phyloP scores from a whole-genome alignment of 2,888 invertebrate genomes.

The Microplitis manilae region DNA sequence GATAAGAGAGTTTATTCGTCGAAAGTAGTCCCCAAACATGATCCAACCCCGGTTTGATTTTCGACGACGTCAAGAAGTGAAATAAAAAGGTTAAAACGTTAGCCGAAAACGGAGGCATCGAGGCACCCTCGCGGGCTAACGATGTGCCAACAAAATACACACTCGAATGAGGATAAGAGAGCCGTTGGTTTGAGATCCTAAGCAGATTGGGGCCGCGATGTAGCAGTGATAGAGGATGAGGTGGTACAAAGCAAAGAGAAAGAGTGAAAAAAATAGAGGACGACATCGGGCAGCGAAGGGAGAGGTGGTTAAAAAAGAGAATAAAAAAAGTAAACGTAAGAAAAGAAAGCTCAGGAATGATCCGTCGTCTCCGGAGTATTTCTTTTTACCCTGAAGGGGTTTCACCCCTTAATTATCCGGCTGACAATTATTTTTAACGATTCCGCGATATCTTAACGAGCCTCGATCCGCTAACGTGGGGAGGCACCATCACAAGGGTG shows the following conservation, averaged over 20 bases:
- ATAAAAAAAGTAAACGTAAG: slow-evolving; percentile 43
- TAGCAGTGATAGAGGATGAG: slow-evolving; percentile 40
- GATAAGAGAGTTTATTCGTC: slow-evolving; percentile 5
- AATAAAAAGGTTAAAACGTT: slow-evolving; percentile 32
- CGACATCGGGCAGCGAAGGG: slow-evolving; percentile 33
- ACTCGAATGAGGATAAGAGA: slow-evolving; percentile 61
- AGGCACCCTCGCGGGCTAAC: slow-evolving; percentile 65
- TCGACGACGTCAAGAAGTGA: slow-evolving; percentile 19
- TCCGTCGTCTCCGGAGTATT: slow-evolving; percentile 41
- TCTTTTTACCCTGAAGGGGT: slow-evolving; percentile 45
- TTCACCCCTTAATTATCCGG: slow-evolving; percentile 67
- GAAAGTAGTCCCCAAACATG: neutral
- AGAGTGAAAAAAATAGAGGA: slow-evolving; percentile 17
- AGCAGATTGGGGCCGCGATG: slow-evolving; percentile 63
- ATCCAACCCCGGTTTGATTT: slow-evolving; percentile 27
- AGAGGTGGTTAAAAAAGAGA: slow-evolving; percentile 42
- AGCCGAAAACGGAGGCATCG: slow-evolving; percentile 52
- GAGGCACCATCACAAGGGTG: slow-evolving; percentile 42
- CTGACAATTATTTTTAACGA: slow-evolving; percentile 71
- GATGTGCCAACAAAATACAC: slow-evolving; percentile 70
- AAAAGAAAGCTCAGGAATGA: slow-evolving; percentile 55
- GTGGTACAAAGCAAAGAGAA: slow-evolving; percentile 37
- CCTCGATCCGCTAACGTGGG: slow-evolving; percentile 61
- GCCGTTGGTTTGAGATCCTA: slow-evolving; percentile 55
- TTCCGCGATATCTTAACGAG: slow-evolving; percentile 66